Evolutionary conservation across 2,797 vertebrate genomes (phyloP), one percentile per base, ranked within the genome.

Genomic region (Eospalax fontanierii): DNA sequence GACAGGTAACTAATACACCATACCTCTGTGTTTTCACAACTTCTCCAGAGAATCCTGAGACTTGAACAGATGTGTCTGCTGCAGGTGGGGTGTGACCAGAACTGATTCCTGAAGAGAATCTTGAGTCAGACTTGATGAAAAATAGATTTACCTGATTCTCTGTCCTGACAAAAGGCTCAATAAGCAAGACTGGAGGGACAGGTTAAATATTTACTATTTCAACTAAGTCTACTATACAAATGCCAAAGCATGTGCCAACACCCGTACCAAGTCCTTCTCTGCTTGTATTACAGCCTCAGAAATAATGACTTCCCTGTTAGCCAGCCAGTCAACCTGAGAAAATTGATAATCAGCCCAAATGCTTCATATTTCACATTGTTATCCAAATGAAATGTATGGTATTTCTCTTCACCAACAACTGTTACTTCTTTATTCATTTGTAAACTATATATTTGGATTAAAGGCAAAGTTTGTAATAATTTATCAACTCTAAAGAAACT

Each of bases 401-500:
- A 61, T 61, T 94, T 90, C 35, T 38, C 40, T 74, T 94, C 24
- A 9, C 38, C 61, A 46, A 71, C 63, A 68, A 81, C 79, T 92
- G 28, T 50, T 79, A 70, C 59, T 66, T 28, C 5, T 82, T 89
- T 28, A 71, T 50, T n/a, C 21, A 91, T 91, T 90, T 82, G 1
- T 66, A 94, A 93, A 66, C 66, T 10, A 1, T 7, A 22, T 54
- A 63, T 88, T 90, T 46, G 74, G 46, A 46, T 82, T 84, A 61
- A 89, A 93, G 38, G 54, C 73, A 63, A 96, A 57, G 90, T 90
- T n/a, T 79, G 88, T 65, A 90, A 54, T 54, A 85, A 90, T 75
- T 85, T 83, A 93, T 71, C 83, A 88, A 90, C 33, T 82, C 65
- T 38, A 75, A 93, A 87, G 30, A 92, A 26, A 26, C 22, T 63